phyloP scores from a whole-genome alignment of 2,797 vertebrate species.

The Cuniculus paca region DNA sequence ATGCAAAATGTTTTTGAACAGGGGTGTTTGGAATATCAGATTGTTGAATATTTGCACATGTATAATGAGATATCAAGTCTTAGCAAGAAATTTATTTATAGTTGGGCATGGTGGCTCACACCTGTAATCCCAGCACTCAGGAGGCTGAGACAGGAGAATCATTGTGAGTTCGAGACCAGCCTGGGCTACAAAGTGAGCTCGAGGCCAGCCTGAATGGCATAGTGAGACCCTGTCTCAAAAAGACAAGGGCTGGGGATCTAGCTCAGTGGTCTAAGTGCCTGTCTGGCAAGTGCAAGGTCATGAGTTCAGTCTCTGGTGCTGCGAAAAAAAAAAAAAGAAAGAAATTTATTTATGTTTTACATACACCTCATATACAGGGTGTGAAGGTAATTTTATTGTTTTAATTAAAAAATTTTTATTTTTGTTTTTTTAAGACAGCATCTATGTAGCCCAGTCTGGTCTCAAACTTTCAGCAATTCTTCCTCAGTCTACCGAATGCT shows the following conservation, averaged over 20 bases:
- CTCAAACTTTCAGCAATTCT: not conserved
- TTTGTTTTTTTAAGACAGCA: not conserved
- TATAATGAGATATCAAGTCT: not conserved
- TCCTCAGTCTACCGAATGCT: not conserved
- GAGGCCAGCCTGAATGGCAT: too few relatives aligned
- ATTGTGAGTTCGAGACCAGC: too few relatives aligned
- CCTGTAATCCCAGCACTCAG: too few relatives aligned
- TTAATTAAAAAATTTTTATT: not conserved
- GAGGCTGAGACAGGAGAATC: too few relatives aligned
- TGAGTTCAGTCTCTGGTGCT: too few relatives aligned
- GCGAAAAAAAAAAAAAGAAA: too few relatives aligned
- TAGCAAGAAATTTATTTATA: not conserved
- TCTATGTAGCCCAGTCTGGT: not conserved
- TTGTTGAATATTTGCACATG: not conserved
- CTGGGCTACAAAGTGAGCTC: too few relatives aligned
- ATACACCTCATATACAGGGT: not conserved
- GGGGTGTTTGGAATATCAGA: not conserved
- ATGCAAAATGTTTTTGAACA: not conserved
- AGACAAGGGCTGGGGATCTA: too few relatives aligned
- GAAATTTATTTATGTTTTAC: not conserved
- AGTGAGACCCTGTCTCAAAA: too few relatives aligned
- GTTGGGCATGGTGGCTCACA: too few relatives aligned
- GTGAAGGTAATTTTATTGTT: not conserved
- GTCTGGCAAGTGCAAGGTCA: too few relatives aligned
- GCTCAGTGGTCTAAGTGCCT: too few relatives aligned